Evolutionary conservation across 2,797 vertebrate genomes (phyloP), one percentile per base, ranked within the genome.

Genomic region (Aplochiton taeniatus): DNA sequence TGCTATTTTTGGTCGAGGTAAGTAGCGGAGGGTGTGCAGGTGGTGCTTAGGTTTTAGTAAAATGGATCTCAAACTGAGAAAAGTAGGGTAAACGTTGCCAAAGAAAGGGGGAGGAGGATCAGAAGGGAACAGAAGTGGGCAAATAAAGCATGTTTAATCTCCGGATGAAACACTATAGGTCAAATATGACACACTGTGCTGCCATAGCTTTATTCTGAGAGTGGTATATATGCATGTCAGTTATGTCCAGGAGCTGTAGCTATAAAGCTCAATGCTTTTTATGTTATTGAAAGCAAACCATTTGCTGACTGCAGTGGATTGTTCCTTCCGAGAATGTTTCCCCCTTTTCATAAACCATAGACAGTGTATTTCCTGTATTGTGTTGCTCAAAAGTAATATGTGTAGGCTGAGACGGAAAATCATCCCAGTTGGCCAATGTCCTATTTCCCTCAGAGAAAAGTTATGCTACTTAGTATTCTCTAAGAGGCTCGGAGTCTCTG

Each of bases 401-500:
- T 31, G 31, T 31, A 31, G 31, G 6, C 31, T 31, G 2, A 31
- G 31, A 31, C 31, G 6, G 31, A 31, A 2, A 31, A 31, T 6
- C 31, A n/a, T 65, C 13, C 13, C 20, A 41, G 10, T 56, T 54
- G 6, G n/a, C 14, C 18, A 41, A 8, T 44, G 31, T 16, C n/a
- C 11, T 49, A 44, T 42, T 18, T 41, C 65, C 56, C 61, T 57
- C 69, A 52, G 63, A 57, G 69, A 48, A 69, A 44, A 66, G 44
- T 74, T 48, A 66, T 66, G 19, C 62, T 62, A 56, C 59, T 78
- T 76, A 68, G 55, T 44, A 63, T 74, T 74, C 61, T 48, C 41
- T 56, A n/a, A 46, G 8, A 71, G 64, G 60, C 58, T 58, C 53
- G 58, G 14, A 52, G 45, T 43, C 47, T 69, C 52, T 47, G 45